Evolutionary conservation across 2,797 vertebrate species (phyloP), one percentile per base, ranked within the genome.

Genomic region (Balearica regulorum): DNA sequence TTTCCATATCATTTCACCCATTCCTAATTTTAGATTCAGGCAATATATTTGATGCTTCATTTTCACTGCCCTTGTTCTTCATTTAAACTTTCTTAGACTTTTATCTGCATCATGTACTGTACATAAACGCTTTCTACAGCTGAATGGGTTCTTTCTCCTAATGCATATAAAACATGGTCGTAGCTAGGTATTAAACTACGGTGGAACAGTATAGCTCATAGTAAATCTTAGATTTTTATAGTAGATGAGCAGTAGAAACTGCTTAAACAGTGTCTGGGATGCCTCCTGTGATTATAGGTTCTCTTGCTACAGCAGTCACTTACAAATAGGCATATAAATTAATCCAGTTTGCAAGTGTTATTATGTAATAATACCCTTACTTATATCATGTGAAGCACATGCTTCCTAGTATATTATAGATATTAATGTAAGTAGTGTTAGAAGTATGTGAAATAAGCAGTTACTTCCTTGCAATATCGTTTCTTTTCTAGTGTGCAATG

Each of bases 151-250:
- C 97, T 96, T 97, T 95, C 97, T 97, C 77, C 78, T 96, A 96
- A 96, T 92, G 92, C 94, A 95, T 95, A 94, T 95, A 96, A 97
- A 98, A 96, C 93, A 94, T 95, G 85, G 85, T 91, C 92, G 95
- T 94, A 96, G 91, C 95, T 95, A 87, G 92, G 79, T 95, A 96
- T 97, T 98, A 97, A 98, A 97, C 97, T 97, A 94, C 94, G 96
- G 89, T 89, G 86, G 95, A 96, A 95, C 62, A 44, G 10, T 72
- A 83, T 92, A 94, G 87, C 88, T 97, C 83, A 72, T 54, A 86
- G 55, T 97, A 98, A 98, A 98, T 97, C 97, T 95, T 85, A 91
- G 78, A 82, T 96, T 95, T 93, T 85, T 77, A 89, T 95, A 96
- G 79, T 84, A 88, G 88, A 96, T 86, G 91, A 96, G 95, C 82